Conservation (phyloP, 2,797 vertebrate species). For the Poecilia velifera region DNA sequence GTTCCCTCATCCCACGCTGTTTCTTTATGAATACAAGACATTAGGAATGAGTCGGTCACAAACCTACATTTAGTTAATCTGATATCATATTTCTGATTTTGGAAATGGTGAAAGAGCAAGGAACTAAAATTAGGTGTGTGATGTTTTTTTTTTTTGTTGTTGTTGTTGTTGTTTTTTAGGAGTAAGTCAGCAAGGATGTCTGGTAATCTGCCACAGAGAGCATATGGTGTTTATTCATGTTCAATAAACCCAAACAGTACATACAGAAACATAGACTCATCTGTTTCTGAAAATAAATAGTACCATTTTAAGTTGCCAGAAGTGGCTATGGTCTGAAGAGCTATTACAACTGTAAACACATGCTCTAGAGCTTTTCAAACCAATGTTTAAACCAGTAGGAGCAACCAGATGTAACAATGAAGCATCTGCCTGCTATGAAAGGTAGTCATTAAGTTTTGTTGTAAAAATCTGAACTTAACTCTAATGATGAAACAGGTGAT, state of each 20-base stretch:
- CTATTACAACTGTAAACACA: not conserved
- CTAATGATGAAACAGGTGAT: not conserved
- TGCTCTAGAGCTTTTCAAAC: not conserved
- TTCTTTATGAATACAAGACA: not conserved
- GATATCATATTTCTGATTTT: not conserved
- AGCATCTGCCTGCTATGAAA: not conserved
- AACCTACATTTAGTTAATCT: not conserved
- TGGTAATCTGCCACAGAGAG: not conserved
- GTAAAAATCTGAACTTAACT: not conserved
- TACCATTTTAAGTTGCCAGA: not conserved
- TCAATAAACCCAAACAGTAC: not conserved
- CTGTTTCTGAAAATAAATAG: not conserved
- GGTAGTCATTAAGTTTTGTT: not conserved
- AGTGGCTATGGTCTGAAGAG: not conserved
- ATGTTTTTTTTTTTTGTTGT: not conserved
- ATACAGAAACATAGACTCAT: not conserved
- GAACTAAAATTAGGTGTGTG: not conserved
- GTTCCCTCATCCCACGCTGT: not conserved
- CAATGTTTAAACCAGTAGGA: not conserved
- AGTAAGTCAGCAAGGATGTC: not conserved
- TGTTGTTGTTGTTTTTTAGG: too few species aligned
- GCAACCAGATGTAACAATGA: not conserved
- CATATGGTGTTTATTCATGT: not conserved
- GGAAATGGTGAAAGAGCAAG: not conserved
- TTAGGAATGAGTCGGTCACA: not conserved